A percentile compares a stretch with the other conserved stretches of the same genome.
Evolutionary conservation across 1,140 invertebrate species (phyloP).

Genomic region (Rhynchophorus ferrugineus): DNA sequence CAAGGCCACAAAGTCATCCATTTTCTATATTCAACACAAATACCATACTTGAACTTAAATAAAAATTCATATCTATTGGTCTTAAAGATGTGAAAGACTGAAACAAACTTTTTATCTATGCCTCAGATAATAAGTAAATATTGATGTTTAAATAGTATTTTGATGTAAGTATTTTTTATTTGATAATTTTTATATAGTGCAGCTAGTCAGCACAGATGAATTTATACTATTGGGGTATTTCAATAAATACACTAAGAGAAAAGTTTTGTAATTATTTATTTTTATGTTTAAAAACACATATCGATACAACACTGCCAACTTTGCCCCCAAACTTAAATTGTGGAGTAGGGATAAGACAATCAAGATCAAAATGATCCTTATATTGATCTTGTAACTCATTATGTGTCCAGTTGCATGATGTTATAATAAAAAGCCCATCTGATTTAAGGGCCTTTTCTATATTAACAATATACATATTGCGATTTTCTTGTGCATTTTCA

Average conservation of each 20-base stretch:
- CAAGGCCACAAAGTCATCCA: too few relatives aligned
- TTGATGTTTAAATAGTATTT: too few relatives aligned
- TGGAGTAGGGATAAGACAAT: constrained; percentile 64
- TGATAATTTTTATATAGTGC: neutral
- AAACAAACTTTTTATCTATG: too few relatives aligned
- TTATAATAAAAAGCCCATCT: constrained; percentile 67
- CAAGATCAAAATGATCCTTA: constrained; percentile 51
- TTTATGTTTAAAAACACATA: constrained; percentile 60
- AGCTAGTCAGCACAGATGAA: neutral
- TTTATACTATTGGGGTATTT: neutral
- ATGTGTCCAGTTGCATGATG: constrained; percentile 93
- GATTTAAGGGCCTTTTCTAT: constrained; percentile 52
- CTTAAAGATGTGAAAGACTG: too few relatives aligned
- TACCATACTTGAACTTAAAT: too few relatives aligned
- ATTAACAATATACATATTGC: constrained; percentile 62
- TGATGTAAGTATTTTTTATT: too few relatives aligned
- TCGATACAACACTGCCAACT: constrained; percentile 68
- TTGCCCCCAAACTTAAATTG: constrained; percentile 79
- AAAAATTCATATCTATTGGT: too few relatives aligned
- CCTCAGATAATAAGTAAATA: too few relatives aligned
- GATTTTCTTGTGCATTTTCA: constrained; percentile 54
- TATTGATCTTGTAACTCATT: constrained; percentile 72
- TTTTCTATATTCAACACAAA: too few relatives aligned
- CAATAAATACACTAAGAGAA: neutral
- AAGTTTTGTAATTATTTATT: constrained; percentile 5